Percentiles rank a stretch among this genome's conserved stretches.
Evolutionary conservation across 2,113 vertebrate genomes (phyloP).

Genomic region (Nestor notabilis): DNA sequence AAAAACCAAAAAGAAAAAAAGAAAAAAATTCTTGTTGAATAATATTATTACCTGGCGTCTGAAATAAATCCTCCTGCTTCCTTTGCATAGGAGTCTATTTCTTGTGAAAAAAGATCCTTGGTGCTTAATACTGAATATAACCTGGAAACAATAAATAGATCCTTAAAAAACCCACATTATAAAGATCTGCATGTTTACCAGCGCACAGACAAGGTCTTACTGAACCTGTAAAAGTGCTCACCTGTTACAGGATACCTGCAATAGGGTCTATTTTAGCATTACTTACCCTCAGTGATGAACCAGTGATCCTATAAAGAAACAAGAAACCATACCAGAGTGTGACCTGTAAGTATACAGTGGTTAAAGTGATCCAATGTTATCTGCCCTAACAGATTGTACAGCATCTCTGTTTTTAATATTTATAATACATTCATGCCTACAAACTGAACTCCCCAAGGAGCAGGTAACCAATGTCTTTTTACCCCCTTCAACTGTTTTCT

Average conservation of each 20-base stretch:
- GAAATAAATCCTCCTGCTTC: background rate
- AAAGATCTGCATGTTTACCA: background rate
- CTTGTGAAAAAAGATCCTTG: background rate
- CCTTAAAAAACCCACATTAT: background rate
- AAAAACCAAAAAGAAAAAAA: background rate
- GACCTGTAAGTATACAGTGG: background rate
- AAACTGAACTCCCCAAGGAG: background rate
- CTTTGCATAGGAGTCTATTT: background rate
- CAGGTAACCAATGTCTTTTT: background rate
- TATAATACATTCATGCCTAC: background rate
- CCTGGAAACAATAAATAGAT: background rate
- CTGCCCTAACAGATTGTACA: background rate
- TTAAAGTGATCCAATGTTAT: background rate
- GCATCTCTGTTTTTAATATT: background rate
- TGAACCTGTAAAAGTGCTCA: background rate
- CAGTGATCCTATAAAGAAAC: background rate
- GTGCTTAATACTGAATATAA: background rate
- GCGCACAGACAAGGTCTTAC: background rate
- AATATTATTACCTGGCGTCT: background rate
- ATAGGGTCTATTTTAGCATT: background rate
- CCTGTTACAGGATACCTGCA: background rate
- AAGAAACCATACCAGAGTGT: background rate
- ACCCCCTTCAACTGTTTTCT: background rate
- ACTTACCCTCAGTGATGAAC: background rate
- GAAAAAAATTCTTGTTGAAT: background rate